These are phyloP conservation scores for Artibeus jamaicensis DNA, from an alignment of 2,797 vertebrate species.

Conservation along the genomic window DNA sequence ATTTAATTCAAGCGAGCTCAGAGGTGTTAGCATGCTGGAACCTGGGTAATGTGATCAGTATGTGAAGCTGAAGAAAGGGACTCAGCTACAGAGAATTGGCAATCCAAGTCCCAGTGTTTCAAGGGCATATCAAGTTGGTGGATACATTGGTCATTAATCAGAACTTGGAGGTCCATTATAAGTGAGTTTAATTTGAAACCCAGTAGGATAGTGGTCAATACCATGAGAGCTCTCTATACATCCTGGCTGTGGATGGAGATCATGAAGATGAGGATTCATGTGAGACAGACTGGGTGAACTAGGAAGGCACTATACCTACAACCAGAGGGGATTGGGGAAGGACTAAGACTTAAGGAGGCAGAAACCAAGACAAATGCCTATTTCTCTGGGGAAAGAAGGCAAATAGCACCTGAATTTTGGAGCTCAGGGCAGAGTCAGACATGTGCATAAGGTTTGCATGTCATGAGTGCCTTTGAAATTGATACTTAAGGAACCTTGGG, in stretches of 20 bases:
- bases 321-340: neutral
- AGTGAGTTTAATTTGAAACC: slow-evolving; percentile 5
- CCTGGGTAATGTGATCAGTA: neutral
- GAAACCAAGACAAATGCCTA: neutral
- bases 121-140: neutral
- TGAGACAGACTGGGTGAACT: neutral
- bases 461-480: neutral
- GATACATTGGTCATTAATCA: neutral
- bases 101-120: neutral
- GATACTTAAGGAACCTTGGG: neutral
- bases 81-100: neutral
- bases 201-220: neutral
- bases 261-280: neutral
- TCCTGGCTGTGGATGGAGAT: neutral
- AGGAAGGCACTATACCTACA: neutral
- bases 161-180: neutral
- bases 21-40: neutral
- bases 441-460: neutral
- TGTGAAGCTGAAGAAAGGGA: neutral
- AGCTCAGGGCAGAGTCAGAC: neutral
- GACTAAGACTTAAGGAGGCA: neutral
- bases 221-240: neutral
- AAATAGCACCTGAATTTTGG: neutral
- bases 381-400: neutral
- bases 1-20: neutral